phyloP scores from a whole-genome alignment of 2,797 vertebrate genomes.

The Anguilla anguilla region DNA sequence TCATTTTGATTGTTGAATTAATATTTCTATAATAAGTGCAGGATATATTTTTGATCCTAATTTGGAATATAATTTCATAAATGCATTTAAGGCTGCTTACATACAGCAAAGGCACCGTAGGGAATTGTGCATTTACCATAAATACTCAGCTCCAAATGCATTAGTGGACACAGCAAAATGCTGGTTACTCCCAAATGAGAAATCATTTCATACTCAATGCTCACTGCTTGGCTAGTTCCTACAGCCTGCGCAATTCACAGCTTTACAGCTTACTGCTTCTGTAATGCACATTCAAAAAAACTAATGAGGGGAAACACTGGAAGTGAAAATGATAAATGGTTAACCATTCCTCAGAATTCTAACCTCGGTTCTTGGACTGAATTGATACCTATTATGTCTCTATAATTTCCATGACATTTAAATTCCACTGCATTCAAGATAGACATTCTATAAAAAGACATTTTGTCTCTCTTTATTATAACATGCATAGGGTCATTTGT shows the following conservation, averaged over 20 bases:
- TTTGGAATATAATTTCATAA: neutral
- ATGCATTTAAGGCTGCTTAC: neutral
- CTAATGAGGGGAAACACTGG: neutral
- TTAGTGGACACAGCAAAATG: neutral
- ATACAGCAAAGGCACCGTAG: neutral
- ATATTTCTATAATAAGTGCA: neutral
- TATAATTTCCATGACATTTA: neutral
- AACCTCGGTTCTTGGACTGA: neutral
- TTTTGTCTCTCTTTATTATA: neutral
- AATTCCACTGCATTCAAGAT: neutral
- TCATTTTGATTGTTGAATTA: neutral
- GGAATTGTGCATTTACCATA: neutral
- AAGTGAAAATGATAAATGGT: conserved; percentile 1
- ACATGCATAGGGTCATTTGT: neutral
- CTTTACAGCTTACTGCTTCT: neutral
- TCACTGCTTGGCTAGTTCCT: neutral
- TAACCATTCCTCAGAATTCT: neutral
- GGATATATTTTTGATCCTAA: neutral
- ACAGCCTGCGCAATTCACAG: neutral
- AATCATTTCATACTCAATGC: neutral
- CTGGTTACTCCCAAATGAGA: neutral
- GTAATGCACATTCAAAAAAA: neutral
- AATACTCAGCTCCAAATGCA: neutral
- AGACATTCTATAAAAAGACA: neutral
- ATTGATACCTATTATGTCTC: neutral